Conservation (phyloP, 2,888 invertebrate genomes). For the Lagria hirta region DNA sequence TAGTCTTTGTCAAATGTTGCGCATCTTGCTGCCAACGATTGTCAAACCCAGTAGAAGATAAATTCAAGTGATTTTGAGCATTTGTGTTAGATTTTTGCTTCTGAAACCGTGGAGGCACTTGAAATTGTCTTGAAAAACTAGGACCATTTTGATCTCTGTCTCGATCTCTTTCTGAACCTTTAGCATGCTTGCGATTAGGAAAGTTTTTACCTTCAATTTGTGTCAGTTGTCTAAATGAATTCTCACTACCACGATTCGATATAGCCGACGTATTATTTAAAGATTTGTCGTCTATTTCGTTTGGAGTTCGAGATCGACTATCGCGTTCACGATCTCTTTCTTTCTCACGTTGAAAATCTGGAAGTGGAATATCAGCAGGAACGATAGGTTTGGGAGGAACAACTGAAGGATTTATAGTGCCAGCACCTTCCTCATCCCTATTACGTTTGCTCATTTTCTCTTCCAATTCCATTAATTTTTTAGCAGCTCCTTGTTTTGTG, state of each 20-base stretch:
- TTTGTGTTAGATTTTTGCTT: slow-evolving; percentile 61
- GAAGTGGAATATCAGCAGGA: slow-evolving; percentile 55
- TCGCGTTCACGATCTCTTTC: slow-evolving; percentile 39
- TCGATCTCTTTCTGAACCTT: slow-evolving; percentile 41
- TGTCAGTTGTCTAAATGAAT: slow-evolving; percentile 49
- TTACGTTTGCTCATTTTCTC: slow-evolving; percentile 64
- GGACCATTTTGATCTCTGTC: slow-evolving; percentile 59
- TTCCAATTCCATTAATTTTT: slow-evolving; percentile 69
- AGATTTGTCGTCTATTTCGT: slow-evolving; percentile 37
- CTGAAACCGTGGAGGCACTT: slow-evolving; percentile 83
- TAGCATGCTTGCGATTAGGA: slow-evolving; percentile 35
- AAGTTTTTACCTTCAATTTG: slow-evolving; percentile 52
- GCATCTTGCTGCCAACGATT: slow-evolving; percentile 33
- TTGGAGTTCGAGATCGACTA: slow-evolving; percentile 38
- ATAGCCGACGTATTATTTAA: slow-evolving; percentile 14
- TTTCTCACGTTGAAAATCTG: slow-evolving; percentile 59
- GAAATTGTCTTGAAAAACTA: slow-evolving; percentile 72
- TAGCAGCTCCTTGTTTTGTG: slow-evolving; percentile 61
- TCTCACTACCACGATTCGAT: slow-evolving; percentile 38
- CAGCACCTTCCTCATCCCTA: slow-evolving; percentile 55
- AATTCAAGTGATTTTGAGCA: slow-evolving; percentile 41
- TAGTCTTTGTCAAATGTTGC: slow-evolving; percentile 23
- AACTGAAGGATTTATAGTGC: slow-evolving; percentile 51
- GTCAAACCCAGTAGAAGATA: slow-evolving; percentile 33
- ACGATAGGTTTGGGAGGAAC: slow-evolving; percentile 53